A percentile compares a stretch with the other conserved stretches of the same genome.
Evolutionary conservation across 2,888 invertebrate species (phyloP).

Genomic region (Phalera bucephala): DNA sequence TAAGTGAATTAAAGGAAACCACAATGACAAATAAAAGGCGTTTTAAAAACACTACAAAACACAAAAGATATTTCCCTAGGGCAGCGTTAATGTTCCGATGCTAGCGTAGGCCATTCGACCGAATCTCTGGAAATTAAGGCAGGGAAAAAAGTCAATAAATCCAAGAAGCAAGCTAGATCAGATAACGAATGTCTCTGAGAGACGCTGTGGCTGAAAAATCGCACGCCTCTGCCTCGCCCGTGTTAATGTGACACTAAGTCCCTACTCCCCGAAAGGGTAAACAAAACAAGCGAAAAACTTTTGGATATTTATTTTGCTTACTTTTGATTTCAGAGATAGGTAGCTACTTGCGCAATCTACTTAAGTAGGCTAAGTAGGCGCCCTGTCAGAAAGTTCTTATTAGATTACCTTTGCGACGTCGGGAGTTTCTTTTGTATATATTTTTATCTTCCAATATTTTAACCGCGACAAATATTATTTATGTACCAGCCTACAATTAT

Average conservation of each 20-base stretch:
- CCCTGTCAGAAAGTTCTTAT: conserved; percentile 32
- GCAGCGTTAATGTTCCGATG: conserved; percentile 76
- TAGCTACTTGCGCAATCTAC: conserved; percentile 15
- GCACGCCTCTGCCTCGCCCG: conserved; percentile 26
- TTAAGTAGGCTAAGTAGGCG: conserved; percentile 26
- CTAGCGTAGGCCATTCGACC: conserved; percentile 75
- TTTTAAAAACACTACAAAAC: conserved; percentile 69
- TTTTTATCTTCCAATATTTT: conserved; percentile 19
- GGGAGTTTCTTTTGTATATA: conserved; percentile 20
- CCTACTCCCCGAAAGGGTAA: conserved; percentile 43
- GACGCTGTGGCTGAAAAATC: conserved; percentile 33
- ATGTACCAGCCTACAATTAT: too few relatives aligned
- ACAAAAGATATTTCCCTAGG: conserved; percentile 76
- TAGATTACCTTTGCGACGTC: conserved; percentile 32
- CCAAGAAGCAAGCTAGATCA: conserved; percentile 64
- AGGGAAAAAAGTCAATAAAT: conserved; percentile 79
- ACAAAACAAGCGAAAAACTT: conserved; percentile 37
- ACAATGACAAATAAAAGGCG: conserved; percentile 45
- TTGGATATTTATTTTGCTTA: conserved; percentile 25
- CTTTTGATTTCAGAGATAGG: conserved; percentile 41
- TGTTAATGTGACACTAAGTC: conserved; percentile 60
- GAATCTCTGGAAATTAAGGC: conserved; percentile 79
- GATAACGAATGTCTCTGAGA: conserved; percentile 66
- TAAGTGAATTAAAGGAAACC: conserved; percentile 28
- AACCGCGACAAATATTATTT: conserved; percentile 9